Evolutionary conservation across 2,888 invertebrate genomes (phyloP), one percentile per base, ranked within the genome.

Genomic region (Vandiemenella viatica): DNA sequence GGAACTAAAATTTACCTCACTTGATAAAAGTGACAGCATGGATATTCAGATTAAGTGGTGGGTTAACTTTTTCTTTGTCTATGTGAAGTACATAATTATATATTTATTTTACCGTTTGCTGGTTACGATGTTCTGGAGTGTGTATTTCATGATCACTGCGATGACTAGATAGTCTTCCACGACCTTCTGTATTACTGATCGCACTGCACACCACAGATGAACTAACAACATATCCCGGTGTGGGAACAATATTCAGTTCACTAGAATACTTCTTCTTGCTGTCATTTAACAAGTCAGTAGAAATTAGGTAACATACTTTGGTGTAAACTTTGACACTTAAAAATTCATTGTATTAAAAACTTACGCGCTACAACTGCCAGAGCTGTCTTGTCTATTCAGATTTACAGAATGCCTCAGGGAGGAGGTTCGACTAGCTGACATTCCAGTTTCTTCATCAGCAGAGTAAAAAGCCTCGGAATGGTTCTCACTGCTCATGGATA

Each of bases 401-500:
- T 52, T 51, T 37, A 58, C 51, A 1, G 60, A 58, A 50, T 60
- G 59, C 8, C 59, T 53, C 8, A 60, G 54, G 6, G 59, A 59
- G 6, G 59, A 58, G 1, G 59, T 57, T n/a, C 59, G 53, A 44
- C 59, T 59, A 40, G 55, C 53, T 2, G 55, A 50, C 22, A 52
- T 49, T 18, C 53, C 52, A 19, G 52, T 41, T 43, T 91, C 92
- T 67, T 93, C 92, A 61, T 92, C 91, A 0, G 92, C 92, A 0
- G 92, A 92, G 63, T 88, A 92, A 67, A 91, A 93, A 46, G 85
- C 83, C 66, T 92, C 92, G 0, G 88, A 88, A 59, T 86, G 88
- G 64, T 90, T 90, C 65, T 90, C 89, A 52, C 88, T 88, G 1
- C 86, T 86, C 63, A 90, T 79, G 0, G 89, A 90, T 61, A 85